phyloP scores from a whole-genome alignment of 1,140 invertebrate genomes.

The Ostrea edulis region DNA sequence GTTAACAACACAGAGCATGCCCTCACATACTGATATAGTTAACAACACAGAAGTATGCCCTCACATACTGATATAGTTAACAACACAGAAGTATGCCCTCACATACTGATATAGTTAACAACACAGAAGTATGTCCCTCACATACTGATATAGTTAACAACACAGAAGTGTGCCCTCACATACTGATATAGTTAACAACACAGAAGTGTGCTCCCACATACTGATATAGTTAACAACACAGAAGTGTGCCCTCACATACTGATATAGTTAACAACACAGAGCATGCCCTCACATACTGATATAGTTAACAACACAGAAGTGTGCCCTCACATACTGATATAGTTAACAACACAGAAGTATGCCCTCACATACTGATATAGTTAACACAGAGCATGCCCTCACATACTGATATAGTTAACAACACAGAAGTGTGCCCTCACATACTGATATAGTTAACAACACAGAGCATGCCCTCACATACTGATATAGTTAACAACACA shows the following conservation, averaged over 20 bases:
- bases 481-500: background rate
- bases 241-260: no score
- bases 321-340: no score
- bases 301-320: no score
- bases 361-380: background rate
- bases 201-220: background rate
- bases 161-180: no score
- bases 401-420: background rate
- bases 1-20: no score
- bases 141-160: background rate
- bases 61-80: background rate
- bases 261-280: background rate
- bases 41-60: background rate
- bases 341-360: background rate
- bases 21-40: no score
- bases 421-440: background rate
- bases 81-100: no score
- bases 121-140: background rate
- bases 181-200: background rate
- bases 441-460: background rate
- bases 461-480: no score
- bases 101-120: background rate
- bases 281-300: background rate
- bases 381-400: no score
- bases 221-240: background rate